Base-by-base conservation (phyloP, 1,140 invertebrate genomes). In the Theocolax elegans region DNA sequence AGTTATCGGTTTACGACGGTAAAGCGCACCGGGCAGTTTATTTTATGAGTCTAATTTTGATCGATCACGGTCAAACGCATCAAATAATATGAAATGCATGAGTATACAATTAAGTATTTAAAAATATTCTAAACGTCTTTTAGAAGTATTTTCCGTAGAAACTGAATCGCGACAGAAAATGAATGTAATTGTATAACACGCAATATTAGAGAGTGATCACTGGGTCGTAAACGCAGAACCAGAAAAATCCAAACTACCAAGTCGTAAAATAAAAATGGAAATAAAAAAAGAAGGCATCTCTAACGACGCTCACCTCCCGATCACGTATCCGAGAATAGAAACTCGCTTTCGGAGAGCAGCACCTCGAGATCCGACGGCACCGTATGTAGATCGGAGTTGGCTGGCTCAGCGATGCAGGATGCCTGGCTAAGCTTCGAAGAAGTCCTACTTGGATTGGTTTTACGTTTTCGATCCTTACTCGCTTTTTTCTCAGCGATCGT, bases 281-380 rank as follows among this genome's bases (percentile, higher is more conserved):
- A 35, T 35, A 35, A 6, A 35, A 6, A 10, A 35, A 35, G n/a
- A n/a, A n/a, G n/a, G n/a, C n/a, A n/a, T n/a, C 46, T 49, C 17
- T 49, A 9, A 21, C 46, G 46, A 9, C n/a, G 27, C 48, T 51
- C 46, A 40, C 48, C 48, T 38, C 27, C 17, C 42, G 29, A 68
- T 89, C 87, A 89, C 82, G 87, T 85, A 71, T 88, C 87, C 60
- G 87, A 88, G 74, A 89, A 89, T 35, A 89, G 83, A 68, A 89
- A 89, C 77, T 90, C 88, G 76, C 87, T 89, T 77, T 90, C 89
- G 23, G 89, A 90, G 10, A 90, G 82, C 19, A 90, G 79, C 59
- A 89, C 89, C 75, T 90, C 89, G 72, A 90, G 80, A 80, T 90
- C 89, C 48, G 89, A 90, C 66, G 89, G 89, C 77, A 90, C 88